Evolutionary conservation across 2,113 vertebrate species (phyloP), one percentile per base, ranked within the genome.

Genomic region (Orthonyx spaldingii): DNA sequence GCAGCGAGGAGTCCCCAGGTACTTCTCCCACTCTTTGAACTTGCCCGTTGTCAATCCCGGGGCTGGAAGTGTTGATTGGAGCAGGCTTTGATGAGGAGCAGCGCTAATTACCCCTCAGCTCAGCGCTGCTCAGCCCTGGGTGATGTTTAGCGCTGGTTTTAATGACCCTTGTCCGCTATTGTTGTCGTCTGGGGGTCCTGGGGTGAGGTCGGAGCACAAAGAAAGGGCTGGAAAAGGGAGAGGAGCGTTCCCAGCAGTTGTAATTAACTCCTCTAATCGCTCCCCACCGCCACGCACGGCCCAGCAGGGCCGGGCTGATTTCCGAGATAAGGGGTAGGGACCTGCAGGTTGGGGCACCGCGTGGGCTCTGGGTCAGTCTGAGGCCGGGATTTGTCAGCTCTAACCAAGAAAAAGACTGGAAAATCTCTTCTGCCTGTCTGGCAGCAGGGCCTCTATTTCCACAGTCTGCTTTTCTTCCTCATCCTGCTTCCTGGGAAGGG

Each of bases 31-130:
- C 23, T 37, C 74, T 24, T 16, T 14, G 55, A 32, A 5, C 11
- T 17, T 39, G 24, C 46, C 63, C 15, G 0, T 5, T 39, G 71
- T 47, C 49, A 33, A 0, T 60, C 41, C 46, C 49, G 35, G 6
- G 47, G 52, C 63, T 59, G 66, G 16, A 11, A 18, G 30, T 4
- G 92, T 42, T 42, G 71, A 52, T 10, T 60, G 49, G 23, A 56
- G 39, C 41, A 0, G 32, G 23, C 46, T 72, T 57, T 91, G 46
- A 69, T 86, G 1, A 69, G 71, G 21, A 65, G 65, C n/a, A 47
- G 30, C 1, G 4, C 47, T 94, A 89, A 96, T 80, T 55, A 44
- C 7, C n/a, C 15, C 1, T 7, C 56, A 21, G 77, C 66, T 55
- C 18, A 4, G 22, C 18, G 5, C 76, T 33, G 63, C 35, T 16